These are phyloP conservation scores for Drepana falcataria DNA, from an alignment of 2,888 invertebrate species.

Conservation along the genomic window DNA sequence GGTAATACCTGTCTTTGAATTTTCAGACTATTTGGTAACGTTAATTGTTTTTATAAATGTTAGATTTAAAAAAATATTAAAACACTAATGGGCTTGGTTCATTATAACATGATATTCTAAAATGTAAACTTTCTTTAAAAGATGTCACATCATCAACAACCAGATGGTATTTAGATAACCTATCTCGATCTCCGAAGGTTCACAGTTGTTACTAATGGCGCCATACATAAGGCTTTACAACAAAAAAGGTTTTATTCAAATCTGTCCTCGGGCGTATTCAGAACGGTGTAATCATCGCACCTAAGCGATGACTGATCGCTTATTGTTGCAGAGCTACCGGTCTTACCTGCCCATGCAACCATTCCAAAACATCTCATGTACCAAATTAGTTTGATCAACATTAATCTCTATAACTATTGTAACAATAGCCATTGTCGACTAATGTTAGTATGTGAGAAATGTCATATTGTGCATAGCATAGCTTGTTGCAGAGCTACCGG, in stretches of 20 bases:
- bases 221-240: slow-evolving; percentile 9
- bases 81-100: no score
- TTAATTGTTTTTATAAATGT: no score
- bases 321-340: slow-evolving; percentile 72
- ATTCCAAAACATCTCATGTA: slow-evolving; percentile 27
- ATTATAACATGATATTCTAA: no score
- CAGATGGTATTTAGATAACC: slow-evolving; percentile 3
- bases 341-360: slow-evolving; percentile 41
- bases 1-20: no score
- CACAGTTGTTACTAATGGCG: slow-evolving; percentile 17
- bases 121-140: neutral
- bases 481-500: slow-evolving; percentile 69
- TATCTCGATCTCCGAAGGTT: slow-evolving; percentile 16
- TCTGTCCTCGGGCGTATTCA: slow-evolving; percentile 50
- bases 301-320: slow-evolving; percentile 69
- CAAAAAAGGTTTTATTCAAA: slow-evolving; percentile 40
- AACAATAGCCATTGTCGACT: slow-evolving; percentile 15
- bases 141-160: neutral
- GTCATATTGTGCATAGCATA: slow-evolving; percentile 6
- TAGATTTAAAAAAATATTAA: no score
- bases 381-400: slow-evolving; percentile 19
- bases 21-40: no score
- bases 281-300: slow-evolving; percentile 58
- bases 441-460: slow-evolving; percentile 12
- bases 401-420: slow-evolving; percentile 13